Evolutionary conservation across 2,888 invertebrate genomes (phyloP), one percentile per base, ranked within the genome.

Genomic region (Eupsilia transversa): DNA sequence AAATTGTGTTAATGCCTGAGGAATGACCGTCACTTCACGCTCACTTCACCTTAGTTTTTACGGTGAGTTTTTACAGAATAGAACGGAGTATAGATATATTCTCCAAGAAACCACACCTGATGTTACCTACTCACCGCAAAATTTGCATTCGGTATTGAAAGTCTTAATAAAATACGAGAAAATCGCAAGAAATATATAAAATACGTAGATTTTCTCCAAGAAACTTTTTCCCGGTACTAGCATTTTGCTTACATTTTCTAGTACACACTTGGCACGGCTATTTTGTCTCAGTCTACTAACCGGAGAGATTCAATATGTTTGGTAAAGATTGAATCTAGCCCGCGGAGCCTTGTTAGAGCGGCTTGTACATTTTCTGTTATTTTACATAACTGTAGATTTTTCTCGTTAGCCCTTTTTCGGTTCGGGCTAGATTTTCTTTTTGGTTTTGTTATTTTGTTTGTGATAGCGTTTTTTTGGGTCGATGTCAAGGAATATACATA

Each of bases 71-170:
- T n/a, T n/a, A n/a, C n/a, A n/a, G n/a, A n/a, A n/a, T n/a, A n/a
- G n/a, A n/a, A n/a, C n/a, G n/a, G n/a, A n/a, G n/a, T n/a, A n/a
- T 30, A 38, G 5, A 41, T 23, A 20, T 67, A 30, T 27, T 35
- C 14, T 43, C n/a, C 0, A 23, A 52, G 14, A 41, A 27, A 52
- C 23, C 3, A 89, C 90, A 90, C 89, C 89, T 87, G 85, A 85
- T 84, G 75, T 23, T 69, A 43, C 35, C 35, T 20, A 20, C n/a
- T 68, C 52, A 35, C 30, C 5, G 38, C 17, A 20, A 74, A 74
- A 74, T 77, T 76, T 77, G 61, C 79, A 71, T 61, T 54, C 46
- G 9, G 78, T 61, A 79, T 79, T 79, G 76, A 56, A 70, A 70
- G 20, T 79, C 17, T 61, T 79, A 35, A 56, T 71, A 79, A 79